A percentile compares a stretch with the other conserved stretches of the same genome.
These are phyloP conservation scores for Ormyrus nitidulus DNA, from an alignment of 2,888 invertebrate genomes.

Conservation along the genomic window DNA sequence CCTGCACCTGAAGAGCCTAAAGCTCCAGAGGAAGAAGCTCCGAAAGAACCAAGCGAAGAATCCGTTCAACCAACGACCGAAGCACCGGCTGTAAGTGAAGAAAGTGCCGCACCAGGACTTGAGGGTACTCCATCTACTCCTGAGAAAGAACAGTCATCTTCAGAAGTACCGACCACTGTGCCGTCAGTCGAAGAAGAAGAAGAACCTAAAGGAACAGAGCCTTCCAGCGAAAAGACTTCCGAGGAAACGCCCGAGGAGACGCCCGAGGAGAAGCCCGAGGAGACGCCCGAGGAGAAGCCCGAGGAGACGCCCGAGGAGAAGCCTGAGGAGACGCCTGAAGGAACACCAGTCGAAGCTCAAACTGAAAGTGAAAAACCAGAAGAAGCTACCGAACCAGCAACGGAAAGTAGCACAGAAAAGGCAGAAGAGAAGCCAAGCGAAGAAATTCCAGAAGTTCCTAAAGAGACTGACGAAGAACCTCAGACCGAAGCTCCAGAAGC, in stretches of 20 bases:
- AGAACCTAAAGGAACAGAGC: conserved; percentile 21
- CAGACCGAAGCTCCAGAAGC: conserved; percentile 8
- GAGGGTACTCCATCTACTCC: conserved; percentile 41
- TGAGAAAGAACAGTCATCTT: conserved; percentile 64
- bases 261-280: no score
- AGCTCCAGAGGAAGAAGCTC: conserved; percentile 33
- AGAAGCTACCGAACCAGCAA: conserved; percentile 12
- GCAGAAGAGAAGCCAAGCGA: conserved; percentile 36
- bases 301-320: background rate
- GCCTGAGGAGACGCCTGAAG: background rate
- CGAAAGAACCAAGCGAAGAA: conserved; percentile 50
- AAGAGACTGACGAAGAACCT: conserved; percentile 46
- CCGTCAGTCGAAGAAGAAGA: conserved; percentile 11
- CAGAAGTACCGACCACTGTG: conserved; percentile 26
- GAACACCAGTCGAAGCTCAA: conserved; percentile 24
- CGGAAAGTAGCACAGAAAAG: conserved; percentile 46
- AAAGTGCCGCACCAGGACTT: background rate
- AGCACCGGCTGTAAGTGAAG: conserved; percentile 46
- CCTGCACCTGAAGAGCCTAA: conserved; percentile 8
- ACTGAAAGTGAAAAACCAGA: conserved; percentile 39
- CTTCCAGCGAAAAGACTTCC: background rate
- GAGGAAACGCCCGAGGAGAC: conserved; percentile 28
- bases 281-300: background rate
- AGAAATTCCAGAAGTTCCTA: conserved; percentile 42
- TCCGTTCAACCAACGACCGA: conserved; percentile 42